phyloP scores from a whole-genome alignment of 1,140 invertebrate species.

The Ctenoplectra terminalis region DNA sequence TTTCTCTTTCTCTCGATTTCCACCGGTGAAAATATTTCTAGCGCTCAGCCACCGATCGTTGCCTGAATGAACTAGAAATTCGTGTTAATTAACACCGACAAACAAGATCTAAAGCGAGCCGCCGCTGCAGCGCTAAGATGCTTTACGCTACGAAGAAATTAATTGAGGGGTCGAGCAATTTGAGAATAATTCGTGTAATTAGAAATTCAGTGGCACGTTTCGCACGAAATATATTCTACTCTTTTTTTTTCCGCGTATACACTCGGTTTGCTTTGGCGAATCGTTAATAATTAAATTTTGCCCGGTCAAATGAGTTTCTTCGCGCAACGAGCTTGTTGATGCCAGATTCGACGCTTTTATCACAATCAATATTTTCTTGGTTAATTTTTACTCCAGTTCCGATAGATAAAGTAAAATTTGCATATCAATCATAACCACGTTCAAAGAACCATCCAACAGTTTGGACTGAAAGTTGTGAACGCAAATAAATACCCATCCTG shows the following conservation, averaged over 20 bases:
- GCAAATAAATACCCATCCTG: not conserved
- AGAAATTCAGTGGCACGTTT: not conserved
- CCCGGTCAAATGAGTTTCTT: not conserved
- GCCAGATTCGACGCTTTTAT: not conserved
- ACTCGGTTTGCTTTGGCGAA: not conserved
- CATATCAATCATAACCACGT: too few species aligned
- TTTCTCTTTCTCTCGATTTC: not conserved
- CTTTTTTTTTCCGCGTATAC: too few species aligned
- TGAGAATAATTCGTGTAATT: slow-evolving; percentile 6
- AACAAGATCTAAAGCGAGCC: not conserved
- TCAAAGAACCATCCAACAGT: not conserved
- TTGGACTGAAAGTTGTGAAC: not conserved
- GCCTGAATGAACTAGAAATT: not conserved
- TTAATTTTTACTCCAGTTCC: not conserved
- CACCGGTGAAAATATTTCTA: not conserved
- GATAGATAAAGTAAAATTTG: not conserved
- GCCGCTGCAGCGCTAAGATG: not conserved
- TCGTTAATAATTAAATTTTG: not conserved
- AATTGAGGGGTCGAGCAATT: slow-evolving; percentile 3
- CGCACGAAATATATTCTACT: not conserved
- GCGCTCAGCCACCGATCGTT: too few species aligned
- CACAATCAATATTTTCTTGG: not conserved
- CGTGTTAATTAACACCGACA: slow-evolving; percentile 36
- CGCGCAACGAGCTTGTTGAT: too few species aligned
- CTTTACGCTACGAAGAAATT: not conserved